Conservation (phyloP, 1,140 invertebrate genomes). For the Eupeodes corollae region DNA sequence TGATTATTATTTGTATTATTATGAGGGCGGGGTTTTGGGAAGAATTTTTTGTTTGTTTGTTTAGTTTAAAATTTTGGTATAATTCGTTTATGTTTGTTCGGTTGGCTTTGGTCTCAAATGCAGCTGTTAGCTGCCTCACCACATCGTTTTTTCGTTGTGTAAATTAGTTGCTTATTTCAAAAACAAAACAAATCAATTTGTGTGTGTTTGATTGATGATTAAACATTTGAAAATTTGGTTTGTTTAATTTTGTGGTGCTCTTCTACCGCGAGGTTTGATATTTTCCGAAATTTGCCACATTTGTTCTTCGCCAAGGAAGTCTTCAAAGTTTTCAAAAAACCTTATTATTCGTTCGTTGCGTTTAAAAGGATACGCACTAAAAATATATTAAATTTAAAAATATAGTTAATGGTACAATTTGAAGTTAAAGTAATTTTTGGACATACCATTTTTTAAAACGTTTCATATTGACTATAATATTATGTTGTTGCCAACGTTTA, state of each 20-base stretch:
- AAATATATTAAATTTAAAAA: not conserved
- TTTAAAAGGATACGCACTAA: slow-evolving; percentile 68
- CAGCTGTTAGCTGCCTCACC: too few relatives aligned
- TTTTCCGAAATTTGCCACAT: slow-evolving; percentile 96
- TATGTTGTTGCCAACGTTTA: slow-evolving; percentile 96
- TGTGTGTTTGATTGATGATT: not conserved
- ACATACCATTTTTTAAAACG: slow-evolving; percentile 87
- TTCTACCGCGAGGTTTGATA: slow-evolving; percentile 73
- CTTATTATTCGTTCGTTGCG: slow-evolving; percentile 85
- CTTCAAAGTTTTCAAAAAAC: slow-evolving; percentile 95
- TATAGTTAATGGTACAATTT: not conserved
- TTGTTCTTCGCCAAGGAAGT: slow-evolving; percentile 87
- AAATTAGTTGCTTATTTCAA: too few relatives aligned
- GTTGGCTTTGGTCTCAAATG: too few relatives aligned
- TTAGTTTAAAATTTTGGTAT: too few relatives aligned
- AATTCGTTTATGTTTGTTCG: too few relatives aligned
- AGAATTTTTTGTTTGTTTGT: too few relatives aligned
- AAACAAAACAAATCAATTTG: not conserved
- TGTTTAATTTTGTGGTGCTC: slow-evolving; percentile 23
- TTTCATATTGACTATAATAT: slow-evolving; percentile 95
- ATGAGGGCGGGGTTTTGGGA: too few relatives aligned
- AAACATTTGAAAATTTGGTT: not conserved
- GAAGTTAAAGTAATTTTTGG: not conserved
- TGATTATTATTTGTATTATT: too few relatives aligned
- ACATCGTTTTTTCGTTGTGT: too few relatives aligned